Percentiles rank a stretch among this genome's conserved stretches.
Conservation (phyloP, 1,140 invertebrate species). For the Camponotus vicinus region DNA sequence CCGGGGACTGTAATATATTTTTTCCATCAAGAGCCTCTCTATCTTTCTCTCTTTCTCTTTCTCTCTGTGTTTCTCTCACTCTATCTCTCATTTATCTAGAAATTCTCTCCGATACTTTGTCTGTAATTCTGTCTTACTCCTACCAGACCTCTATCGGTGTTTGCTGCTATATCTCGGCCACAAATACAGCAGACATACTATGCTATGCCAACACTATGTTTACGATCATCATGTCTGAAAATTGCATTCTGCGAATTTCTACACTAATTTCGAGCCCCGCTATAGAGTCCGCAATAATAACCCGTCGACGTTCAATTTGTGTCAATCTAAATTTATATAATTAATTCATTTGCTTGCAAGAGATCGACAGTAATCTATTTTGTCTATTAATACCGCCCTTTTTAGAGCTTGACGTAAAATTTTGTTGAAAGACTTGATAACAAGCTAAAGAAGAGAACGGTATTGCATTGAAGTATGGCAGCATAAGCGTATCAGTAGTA, state of each 20-base stretch:
- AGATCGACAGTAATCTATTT: conserved; percentile 8
- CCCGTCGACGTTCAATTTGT: neutral
- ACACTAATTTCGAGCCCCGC: conserved; percentile 71
- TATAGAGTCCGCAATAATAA: conserved; percentile 30
- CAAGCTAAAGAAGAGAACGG: neutral
- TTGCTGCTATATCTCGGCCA: conserved; percentile 86
- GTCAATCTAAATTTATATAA: neutral
- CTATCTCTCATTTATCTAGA: conserved; percentile 64
- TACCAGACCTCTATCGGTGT: conserved; percentile 83
- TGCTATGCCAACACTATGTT: conserved; percentile 81
- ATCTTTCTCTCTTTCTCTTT: conserved; percentile 49
- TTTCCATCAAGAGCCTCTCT: conserved; percentile 37
- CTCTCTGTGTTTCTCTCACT: conserved; percentile 73
- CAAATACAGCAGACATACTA: conserved; percentile 82
- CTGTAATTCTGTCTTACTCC: conserved; percentile 72
- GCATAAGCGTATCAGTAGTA: conserved; percentile 66
- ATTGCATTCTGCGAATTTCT: conserved; percentile 78
- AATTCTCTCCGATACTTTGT: conserved; percentile 68
- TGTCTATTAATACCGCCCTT: conserved; percentile 7
- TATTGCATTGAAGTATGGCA: conserved; percentile 75
- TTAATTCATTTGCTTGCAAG: conserved; percentile 10
- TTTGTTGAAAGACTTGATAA: conserved; percentile 3
- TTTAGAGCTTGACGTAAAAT: neutral
- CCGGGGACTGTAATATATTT: conserved; percentile 24
- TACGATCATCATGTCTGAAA: conserved; percentile 78